Evolutionary conservation across 2,888 invertebrate species (phyloP), one percentile per base, ranked within the genome.

Genomic region (Globia sparganii): DNA sequence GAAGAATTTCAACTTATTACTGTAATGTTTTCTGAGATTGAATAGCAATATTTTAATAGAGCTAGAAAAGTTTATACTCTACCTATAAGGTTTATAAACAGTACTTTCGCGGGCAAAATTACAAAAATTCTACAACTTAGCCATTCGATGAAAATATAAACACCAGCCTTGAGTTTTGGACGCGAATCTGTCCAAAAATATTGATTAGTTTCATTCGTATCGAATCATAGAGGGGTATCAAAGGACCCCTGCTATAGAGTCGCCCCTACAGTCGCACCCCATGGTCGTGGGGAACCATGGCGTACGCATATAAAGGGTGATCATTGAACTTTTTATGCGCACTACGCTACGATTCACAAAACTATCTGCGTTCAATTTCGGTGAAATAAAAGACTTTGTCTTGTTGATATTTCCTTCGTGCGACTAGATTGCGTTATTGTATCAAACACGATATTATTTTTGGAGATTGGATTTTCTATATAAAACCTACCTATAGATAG

Each of bases 251-350:
- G 72, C 43, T 77, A 64, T 68, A 75, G 11, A 61, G 59, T 71
- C 75, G 66, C 86, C 87, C 87, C 82, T 87, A 69, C 43, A 59
- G 58, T 75, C 28, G 77, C 84, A 71, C 89, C 87, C 86, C 66
- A 53, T 61, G 34, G 64, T 53, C 37, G 72, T 64, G 75, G 75
- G 66, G 78, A 21, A 56, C 68, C 76, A 65, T 65, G 59, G 66
- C 40, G 61, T 37, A 59, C 73, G 67, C 67, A 56, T 68, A 65
- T 53, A 77, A 85, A 70, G 83, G 87, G 75, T 75, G 81, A 49
- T 71, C 70, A 71, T 37, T 71, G 61, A 81, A 62, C 65, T 62
- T 68, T 84, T 72, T 79, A 79, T 72, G 62, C 72, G 59, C 31
- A 68, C 58, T 67, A 71, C 73, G 70, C 53, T 67, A 61, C 78